Evolutionary conservation across 1,140 invertebrate species (phyloP), one percentile per base, ranked within the genome.

Genomic region (Listronotus bonariensis): DNA sequence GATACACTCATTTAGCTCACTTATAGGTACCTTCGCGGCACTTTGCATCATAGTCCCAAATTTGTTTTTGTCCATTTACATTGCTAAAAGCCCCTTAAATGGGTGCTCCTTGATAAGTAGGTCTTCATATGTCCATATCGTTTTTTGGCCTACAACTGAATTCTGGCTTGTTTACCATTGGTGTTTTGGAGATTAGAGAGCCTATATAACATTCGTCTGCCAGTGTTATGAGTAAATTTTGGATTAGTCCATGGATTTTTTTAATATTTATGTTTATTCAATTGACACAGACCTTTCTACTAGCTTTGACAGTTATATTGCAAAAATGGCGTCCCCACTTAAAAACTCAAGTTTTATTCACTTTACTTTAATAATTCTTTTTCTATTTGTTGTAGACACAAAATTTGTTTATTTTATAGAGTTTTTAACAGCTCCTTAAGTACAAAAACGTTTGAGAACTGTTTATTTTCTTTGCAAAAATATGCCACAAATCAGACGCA

Each of bases 1-100:
- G n/a, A 83, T 76, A 63, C 77, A 73, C 40, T 68, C 67, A 69
- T 78, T 78, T 18, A 78, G 55, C 43, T 77, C 70, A 34, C 65
- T 75, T 56, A 78, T 71, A 45, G 69, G 70, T 63, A 72, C 56
- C 58, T 71, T 75, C 59, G 48, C 65, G 54, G 71, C 68, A 67
- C 69, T 68, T 15, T 41, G 73, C 75, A 75, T 74, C 66, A 68
- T 75, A 66, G 26, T 66, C 42, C 41, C 52, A 38, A 31, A 12
- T 10, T 43, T 46, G 32, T 43, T 8, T 31, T 59, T 66, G 14
- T 55, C 64, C 64, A 66, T 66, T 66, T 66, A 66, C 64, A 66
- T 66, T 26, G 54, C 52, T 46, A 57, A 41, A 49, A 14, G 38
- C 12, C 34, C 46, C 48, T n/a, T 31, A 38, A 31, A 42, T 26